These are phyloP conservation scores for Popillia japonica DNA, from an alignment of 1,140 invertebrate genomes.

Conservation along the genomic window DNA sequence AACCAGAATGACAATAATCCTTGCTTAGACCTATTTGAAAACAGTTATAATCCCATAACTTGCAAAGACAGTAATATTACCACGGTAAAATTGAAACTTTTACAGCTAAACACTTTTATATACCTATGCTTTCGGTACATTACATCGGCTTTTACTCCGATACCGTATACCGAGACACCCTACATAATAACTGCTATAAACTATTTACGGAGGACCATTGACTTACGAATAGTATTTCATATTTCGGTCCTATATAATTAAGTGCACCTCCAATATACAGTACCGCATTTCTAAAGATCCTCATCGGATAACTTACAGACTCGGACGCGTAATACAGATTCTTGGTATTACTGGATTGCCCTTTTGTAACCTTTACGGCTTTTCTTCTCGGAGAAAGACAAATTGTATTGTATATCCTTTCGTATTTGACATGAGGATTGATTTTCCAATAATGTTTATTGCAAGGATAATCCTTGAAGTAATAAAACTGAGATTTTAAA, in stretches of 20 bases:
- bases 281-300: constrained; percentile 8
- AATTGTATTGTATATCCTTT: constrained; percentile 37
- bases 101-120: background rate
- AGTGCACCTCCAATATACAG: constrained; percentile 30
- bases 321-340: constrained; percentile 31
- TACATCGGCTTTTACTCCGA: background rate
- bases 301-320: background rate
- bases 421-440: background rate
- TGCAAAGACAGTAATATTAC: background rate
- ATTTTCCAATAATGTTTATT: background rate
- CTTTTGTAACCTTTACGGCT: constrained; percentile 8
- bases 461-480: background rate
- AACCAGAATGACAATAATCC: too few relatives aligned
- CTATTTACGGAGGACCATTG: constrained; percentile 33
- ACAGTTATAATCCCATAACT: background rate
- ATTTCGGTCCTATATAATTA: constrained; percentile 31
- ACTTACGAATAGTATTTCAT: constrained; percentile 37
- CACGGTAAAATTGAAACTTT: background rate
- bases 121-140: background rate
- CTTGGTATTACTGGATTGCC: constrained; percentile 2
- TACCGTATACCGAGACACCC: background rate
- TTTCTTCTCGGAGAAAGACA: constrained; percentile 16
- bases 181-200: constrained; percentile 25
- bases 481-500: constrained; percentile 14
- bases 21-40: too few relatives aligned